Evolutionary conservation across 2,797 vertebrate genomes (phyloP).

Genomic region (Oophaga sylvatica): DNA sequence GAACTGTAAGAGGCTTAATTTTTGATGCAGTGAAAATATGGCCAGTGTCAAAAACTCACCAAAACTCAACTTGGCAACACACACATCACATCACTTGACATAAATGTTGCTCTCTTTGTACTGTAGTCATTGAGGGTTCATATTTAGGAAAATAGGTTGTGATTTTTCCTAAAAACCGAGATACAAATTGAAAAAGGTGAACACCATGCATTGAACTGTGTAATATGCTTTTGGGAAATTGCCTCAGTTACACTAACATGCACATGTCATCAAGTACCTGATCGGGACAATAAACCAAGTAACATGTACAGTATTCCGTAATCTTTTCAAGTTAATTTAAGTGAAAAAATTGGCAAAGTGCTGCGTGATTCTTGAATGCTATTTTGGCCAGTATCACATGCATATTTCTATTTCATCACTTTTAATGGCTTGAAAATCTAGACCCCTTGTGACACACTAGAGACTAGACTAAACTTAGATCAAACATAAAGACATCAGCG

Average conservation of each 20-base stretch:
- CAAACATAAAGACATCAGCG: too few relatives aligned
- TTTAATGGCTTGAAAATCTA: too few relatives aligned
- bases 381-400: too few relatives aligned
- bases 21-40: too few relatives aligned
- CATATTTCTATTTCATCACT: too few relatives aligned
- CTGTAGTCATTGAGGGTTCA: not conserved
- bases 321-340: not conserved
- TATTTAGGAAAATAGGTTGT: constrained; percentile 33
- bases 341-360: not conserved
- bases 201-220: constrained; percentile 35
- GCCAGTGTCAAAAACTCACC: too few relatives aligned
- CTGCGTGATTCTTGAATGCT: not conserved
- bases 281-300: constrained; percentile 26
- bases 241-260: constrained; percentile 36
- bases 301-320: not conserved
- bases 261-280: constrained; percentile 1
- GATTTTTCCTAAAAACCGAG: constrained; percentile 24
- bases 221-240: constrained; percentile 44
- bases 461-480: too few relatives aligned
- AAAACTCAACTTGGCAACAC: not conserved
- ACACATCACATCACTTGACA: not conserved
- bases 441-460: too few relatives aligned
- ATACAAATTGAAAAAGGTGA: constrained; percentile 18
- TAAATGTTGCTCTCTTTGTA: not conserved
- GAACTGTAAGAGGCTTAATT: too few relatives aligned